Conservation (phyloP, 2,888 invertebrate genomes). For the Chymomyza fuscimana region DNA sequence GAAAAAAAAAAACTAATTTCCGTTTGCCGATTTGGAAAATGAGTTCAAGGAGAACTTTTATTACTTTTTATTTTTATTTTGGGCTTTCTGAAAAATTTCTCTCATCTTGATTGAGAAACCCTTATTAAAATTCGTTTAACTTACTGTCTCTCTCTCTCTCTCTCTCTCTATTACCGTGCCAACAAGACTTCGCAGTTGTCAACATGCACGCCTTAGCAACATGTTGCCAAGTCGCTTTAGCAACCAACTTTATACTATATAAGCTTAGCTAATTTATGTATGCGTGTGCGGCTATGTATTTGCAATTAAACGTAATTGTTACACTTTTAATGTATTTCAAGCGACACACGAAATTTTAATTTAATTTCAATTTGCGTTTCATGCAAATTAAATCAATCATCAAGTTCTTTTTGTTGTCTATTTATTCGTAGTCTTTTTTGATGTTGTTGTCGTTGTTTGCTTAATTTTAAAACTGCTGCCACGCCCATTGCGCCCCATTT, state of each 20-base stretch:
- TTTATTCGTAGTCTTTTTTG: slow-evolving; percentile 10
- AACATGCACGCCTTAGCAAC: background rate
- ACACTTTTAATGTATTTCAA: background rate
- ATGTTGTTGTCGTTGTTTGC: slow-evolving; percentile 24
- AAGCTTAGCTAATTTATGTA: too few relatives aligned
- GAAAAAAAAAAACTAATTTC: too few relatives aligned
- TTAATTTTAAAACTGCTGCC: slow-evolving; percentile 10
- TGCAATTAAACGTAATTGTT: slow-evolving; percentile 4
- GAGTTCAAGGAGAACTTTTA: too few relatives aligned
- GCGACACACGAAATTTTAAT: slow-evolving; percentile 1
- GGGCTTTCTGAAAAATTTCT: too few relatives aligned
- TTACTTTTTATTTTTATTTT: too few relatives aligned
- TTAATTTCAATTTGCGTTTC: slow-evolving; percentile 12
- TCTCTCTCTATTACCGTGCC: background rate
- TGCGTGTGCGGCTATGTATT: background rate
- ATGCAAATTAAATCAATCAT: slow-evolving; percentile 29
- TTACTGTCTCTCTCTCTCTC: background rate
- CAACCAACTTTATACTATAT: background rate
- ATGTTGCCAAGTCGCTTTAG: background rate
- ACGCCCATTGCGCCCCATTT: slow-evolving; percentile 8
- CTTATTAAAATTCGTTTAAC: too few relatives aligned
- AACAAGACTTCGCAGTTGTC: background rate
- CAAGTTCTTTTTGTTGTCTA: slow-evolving; percentile 36
- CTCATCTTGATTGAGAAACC: too few relatives aligned
- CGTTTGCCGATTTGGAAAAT: too few relatives aligned